These are phyloP conservation scores for Triplophysa yarkandensis DNA, from an alignment of 2,797 vertebrate genomes.

Conservation along the genomic window DNA sequence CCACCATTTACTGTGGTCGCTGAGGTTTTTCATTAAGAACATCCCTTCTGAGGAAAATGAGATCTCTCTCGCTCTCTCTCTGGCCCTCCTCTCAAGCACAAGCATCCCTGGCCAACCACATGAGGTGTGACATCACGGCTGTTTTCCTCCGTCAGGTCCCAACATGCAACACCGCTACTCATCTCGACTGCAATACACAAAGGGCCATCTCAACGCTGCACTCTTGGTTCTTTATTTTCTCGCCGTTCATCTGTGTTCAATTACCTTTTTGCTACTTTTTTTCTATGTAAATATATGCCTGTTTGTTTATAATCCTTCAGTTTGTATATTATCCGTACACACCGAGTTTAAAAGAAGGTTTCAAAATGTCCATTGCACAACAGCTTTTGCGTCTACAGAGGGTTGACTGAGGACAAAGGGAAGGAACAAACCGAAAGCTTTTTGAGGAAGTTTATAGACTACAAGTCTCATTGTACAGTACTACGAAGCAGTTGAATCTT, in stretches of 20 bases:
- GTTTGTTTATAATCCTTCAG: background rate
- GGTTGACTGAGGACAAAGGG: conserved; percentile 23
- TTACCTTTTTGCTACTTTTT: background rate
- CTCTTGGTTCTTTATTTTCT: conserved; percentile 19
- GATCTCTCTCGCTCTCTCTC: conserved; percentile 11
- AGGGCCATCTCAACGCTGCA: conserved; percentile 22
- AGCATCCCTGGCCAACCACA: conserved; percentile 16
- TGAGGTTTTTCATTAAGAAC: conserved; percentile 21
- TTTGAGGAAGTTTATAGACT: background rate
- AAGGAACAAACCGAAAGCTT: background rate
- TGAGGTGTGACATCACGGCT: conserved; percentile 43
- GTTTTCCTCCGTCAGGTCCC: conserved; percentile 42
- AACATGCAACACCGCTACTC: conserved; percentile 42
- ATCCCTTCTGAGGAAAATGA: conserved; percentile 8
- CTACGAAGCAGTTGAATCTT: background rate
- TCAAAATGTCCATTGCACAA: conserved; percentile 20
- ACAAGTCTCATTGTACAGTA: conserved; percentile 28
- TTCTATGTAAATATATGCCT: background rate
- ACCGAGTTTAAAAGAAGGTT: conserved; percentile 6
- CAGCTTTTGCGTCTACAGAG: background rate
- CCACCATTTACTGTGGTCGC: conserved; percentile 7
- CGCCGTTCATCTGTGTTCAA: background rate
- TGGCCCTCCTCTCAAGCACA: background rate
- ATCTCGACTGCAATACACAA: conserved; percentile 28
- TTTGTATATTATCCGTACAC: background rate